These are phyloP conservation scores for Clarias laeviceps DNA, from an alignment of 2,797 vertebrate genomes.

Conservation along the genomic window DNA sequence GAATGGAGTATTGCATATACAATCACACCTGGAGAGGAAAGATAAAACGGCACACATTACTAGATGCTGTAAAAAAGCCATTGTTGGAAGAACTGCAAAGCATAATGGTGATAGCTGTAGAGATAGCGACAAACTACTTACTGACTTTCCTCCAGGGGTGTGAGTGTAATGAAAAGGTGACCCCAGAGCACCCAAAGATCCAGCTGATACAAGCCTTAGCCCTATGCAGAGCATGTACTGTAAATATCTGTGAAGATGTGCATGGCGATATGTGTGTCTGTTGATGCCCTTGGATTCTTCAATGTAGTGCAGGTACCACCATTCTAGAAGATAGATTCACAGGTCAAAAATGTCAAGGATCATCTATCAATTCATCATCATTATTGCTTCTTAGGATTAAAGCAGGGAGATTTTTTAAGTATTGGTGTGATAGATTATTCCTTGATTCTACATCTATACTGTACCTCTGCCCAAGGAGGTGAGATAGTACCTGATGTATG, in stretches of 20 bases:
- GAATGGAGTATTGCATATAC: not conserved
- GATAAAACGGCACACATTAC: not conserved
- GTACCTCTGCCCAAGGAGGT: not conserved
- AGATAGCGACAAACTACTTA: not conserved
- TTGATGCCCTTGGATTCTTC: not conserved
- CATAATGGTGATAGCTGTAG: not conserved
- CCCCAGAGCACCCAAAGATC: not conserved
- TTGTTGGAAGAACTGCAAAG: not conserved
- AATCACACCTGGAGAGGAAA: conserved; percentile 19
- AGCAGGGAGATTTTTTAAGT: not conserved
- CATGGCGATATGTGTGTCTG: not conserved
- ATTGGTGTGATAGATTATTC: not conserved
- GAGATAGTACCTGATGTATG: not conserved
- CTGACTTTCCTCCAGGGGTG: not conserved
- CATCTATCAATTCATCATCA: not conserved
- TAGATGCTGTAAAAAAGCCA: not conserved
- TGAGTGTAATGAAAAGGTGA: not conserved
- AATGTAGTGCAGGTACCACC: too few relatives aligned
- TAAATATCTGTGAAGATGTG: not conserved
- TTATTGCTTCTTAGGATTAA: not conserved
- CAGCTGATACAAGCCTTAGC: not conserved
- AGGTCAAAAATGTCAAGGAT: not conserved
- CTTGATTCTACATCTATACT: not conserved
- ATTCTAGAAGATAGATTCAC: not conserved
- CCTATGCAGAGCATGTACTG: not conserved